Percentiles rank a stretch among this genome's conserved stretches.
Conservation (phyloP, 2,113 vertebrate genomes). For the Sphyrna mokarran region DNA sequence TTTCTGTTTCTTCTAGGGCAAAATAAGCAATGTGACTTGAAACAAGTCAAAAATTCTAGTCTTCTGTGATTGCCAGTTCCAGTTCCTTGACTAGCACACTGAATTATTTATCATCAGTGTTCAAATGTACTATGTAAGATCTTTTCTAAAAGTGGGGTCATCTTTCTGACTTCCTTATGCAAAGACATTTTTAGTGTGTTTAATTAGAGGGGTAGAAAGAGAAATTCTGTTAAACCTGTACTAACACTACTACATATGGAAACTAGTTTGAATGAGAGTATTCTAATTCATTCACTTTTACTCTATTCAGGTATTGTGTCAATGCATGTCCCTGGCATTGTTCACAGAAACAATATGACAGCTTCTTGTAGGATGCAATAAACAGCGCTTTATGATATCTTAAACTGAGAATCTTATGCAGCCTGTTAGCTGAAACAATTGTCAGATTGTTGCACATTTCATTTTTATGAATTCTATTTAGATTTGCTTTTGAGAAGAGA, state of each 20-base stretch:
- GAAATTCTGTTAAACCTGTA: conserved; percentile 48
- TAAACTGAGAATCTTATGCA: not conserved
- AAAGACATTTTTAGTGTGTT: conserved; percentile 24
- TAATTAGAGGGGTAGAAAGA: not conserved
- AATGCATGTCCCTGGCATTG: conserved; percentile 49
- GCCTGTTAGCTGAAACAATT: conserved; percentile 34
- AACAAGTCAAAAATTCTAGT: conserved; percentile 30
- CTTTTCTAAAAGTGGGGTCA: conserved; percentile 23
- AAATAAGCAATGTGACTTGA: conserved; percentile 26
- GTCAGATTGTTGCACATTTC: conserved; percentile 23
- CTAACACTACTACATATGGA: conserved; percentile 49
- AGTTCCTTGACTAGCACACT: conserved; percentile 25
- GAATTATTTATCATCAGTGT: conserved; percentile 37
- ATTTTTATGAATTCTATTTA: conserved; percentile 33
- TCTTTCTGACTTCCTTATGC: conserved; percentile 18
- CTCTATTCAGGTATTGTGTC: conserved; percentile 54
- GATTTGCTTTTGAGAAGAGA: conserved; percentile 27
- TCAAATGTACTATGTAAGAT: conserved; percentile 27
- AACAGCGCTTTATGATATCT: conserved; percentile 24
- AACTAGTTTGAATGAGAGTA: conserved; percentile 48
- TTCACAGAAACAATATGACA: conserved; percentile 40
- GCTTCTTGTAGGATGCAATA: conserved; percentile 40
- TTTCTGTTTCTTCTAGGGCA: conserved; percentile 28
- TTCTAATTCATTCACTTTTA: conserved; percentile 52
- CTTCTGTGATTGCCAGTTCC: conserved; percentile 32